These are phyloP conservation scores for Agonopterix heracliana DNA, from an alignment of 2,888 invertebrate genomes.

Conservation along the genomic window DNA sequence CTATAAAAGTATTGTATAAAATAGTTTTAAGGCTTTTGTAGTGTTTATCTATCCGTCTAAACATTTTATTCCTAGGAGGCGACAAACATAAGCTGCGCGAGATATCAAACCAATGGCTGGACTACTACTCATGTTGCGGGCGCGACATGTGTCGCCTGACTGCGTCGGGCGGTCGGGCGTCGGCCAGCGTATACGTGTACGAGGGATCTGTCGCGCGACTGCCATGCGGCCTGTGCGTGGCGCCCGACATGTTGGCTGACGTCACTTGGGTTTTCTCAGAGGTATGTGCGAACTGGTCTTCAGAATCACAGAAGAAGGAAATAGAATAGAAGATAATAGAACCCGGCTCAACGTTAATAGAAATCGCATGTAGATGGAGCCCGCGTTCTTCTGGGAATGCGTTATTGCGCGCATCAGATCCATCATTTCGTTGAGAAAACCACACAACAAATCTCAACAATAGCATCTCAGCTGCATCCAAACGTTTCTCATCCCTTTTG, in stretches of 20 bases:
- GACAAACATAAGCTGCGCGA: constrained; percentile 23
- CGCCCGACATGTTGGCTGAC: constrained; percentile 52
- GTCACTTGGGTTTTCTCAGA: constrained; percentile 43
- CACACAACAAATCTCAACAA: too few species aligned
- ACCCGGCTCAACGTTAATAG: too few species aligned
- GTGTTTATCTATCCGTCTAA: too few species aligned
- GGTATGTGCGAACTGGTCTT: constrained; percentile 49
- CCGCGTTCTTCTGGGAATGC: too few species aligned
- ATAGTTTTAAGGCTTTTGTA: too few species aligned
- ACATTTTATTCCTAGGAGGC: constrained; percentile 18
- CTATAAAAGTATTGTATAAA: too few species aligned
- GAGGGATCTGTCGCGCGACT: constrained; percentile 63
- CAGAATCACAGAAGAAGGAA: not conserved
- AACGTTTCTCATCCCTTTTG: too few species aligned
- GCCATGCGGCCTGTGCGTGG: constrained; percentile 57
- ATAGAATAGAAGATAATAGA: not conserved
- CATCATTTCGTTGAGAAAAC: too few species aligned
- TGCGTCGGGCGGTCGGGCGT: constrained; percentile 34
- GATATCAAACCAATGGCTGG: constrained; percentile 50
- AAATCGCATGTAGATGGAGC: too few species aligned
- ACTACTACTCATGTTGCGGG: constrained; percentile 71
- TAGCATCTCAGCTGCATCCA: too few species aligned
- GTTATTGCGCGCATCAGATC: too few species aligned
- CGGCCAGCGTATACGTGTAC: constrained; percentile 46
- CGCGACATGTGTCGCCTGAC: constrained; percentile 36